Evolutionary conservation across 1,140 invertebrate genomes (phyloP), one percentile per base, ranked within the genome.

Genomic region (Pseudachorutes palmiensis): DNA sequence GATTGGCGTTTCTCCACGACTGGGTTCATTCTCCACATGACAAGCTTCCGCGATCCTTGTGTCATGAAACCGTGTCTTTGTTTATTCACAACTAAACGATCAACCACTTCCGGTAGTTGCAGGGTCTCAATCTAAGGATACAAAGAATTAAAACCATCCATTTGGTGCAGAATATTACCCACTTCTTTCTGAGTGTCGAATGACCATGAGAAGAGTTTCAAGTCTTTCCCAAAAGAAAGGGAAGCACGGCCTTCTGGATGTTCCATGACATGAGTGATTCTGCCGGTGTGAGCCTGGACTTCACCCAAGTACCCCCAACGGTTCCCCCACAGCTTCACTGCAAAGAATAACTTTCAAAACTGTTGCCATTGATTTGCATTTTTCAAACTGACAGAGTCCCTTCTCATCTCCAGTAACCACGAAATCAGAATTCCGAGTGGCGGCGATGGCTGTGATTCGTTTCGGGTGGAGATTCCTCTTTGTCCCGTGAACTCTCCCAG

Each of bases 381-480:
- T 28, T 28, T 28, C 12, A 12, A 61, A 60, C 69, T 67, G 30
- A 71, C 70, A 30, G 1, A 66, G 16, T 26, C 71, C 71, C 36
- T 31, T 61, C 16, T 66, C 67, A 62, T 73, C 72, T 19, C 72
- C 72, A 32, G 72, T 73, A 2, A 71, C 72, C 24, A 73, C 60
- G 51, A 58, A 70, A 22, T 73, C 72, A 1, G 72, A 73, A 0
- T 62, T 28, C 19, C 65, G 67, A 45, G 33, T 28, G 1, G 66
- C 72, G 1, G 62, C 24, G 32, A 73, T 68, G 5, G 69, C 69
- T 1, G 69, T 73, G 48, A 73, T 68, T 30, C 48, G 58, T 49
- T 58, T 26, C 2, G 55, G 41, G 45, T 73, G 72, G 2, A 73
- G 48, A 36, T 70, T 70, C 24, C 58, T 65, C 48, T 73, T 73